phyloP scores from a whole-genome alignment of 64 coral and sea anemone species.

The Montipora cactus region DNA sequence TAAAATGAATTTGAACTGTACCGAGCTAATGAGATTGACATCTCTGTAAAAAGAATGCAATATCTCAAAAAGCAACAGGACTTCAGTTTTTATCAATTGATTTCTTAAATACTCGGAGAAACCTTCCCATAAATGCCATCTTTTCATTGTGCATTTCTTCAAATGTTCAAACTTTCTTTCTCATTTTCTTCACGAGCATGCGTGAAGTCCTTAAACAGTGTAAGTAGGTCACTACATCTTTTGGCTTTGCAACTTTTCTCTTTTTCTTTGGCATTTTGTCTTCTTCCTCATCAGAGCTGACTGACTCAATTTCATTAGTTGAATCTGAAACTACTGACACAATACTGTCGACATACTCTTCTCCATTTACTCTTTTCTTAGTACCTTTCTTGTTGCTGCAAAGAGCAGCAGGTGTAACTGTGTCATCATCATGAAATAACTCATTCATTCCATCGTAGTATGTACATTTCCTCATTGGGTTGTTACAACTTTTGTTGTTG shows the following conservation, averaged over 20 bases:
- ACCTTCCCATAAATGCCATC: too few species aligned
- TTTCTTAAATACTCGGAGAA: too few species aligned
- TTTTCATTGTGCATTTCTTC: too few species aligned
- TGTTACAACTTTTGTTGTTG: neutral
- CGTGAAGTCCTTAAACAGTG: neutral
- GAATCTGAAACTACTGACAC: neutral
- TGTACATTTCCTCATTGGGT: conserved; percentile 1
- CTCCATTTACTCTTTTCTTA: neutral
- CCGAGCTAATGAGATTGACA: too few species aligned
- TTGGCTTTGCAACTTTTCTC: neutral
- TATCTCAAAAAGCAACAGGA: too few species aligned
- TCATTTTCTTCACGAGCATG: neutral
- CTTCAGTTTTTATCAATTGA: too few species aligned
- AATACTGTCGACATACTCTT: neutral
- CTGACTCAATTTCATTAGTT: neutral
- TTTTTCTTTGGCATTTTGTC: neutral
- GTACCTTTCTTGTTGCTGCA: neutral
- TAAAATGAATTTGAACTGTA: too few species aligned
- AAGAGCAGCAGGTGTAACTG: neutral
- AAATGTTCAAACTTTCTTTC: too few species aligned
- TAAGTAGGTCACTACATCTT: neutral
- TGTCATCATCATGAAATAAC: neutral
- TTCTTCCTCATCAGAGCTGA: neutral
- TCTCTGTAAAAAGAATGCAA: too few species aligned
- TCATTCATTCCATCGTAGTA: conserved; percentile 1